Evolutionary conservation across 1,140 invertebrate species (phyloP).

Genomic region (Chrysomallon squamiferum): DNA sequence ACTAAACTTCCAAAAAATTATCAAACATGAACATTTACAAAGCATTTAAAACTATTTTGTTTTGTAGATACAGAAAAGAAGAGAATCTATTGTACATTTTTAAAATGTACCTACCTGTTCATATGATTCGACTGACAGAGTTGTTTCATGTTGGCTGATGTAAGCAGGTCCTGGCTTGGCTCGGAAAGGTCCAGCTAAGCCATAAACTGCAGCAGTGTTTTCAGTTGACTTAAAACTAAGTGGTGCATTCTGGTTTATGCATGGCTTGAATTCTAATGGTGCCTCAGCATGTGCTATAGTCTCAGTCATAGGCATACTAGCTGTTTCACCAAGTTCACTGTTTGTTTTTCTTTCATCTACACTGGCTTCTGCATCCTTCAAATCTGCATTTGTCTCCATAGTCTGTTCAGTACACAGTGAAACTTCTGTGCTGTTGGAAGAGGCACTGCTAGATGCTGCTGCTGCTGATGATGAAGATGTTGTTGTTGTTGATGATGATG

Average conservation of each 20-base stretch:
- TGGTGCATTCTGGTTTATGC: conserved; percentile 13
- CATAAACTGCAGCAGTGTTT: background rate
- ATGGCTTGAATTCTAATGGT: conserved; percentile 15
- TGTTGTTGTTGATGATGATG: background rate
- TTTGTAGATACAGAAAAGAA: no score
- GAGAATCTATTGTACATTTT: no score
- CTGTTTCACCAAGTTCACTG: background rate
- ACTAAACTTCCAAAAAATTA: no score
- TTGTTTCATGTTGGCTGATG: no score
- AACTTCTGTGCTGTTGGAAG: no score
- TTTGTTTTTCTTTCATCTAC: background rate
- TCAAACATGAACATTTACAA: no score
- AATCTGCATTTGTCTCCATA: background rate
- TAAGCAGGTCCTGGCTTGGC: conserved; percentile 3
- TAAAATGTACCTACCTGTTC: conserved; percentile 9
- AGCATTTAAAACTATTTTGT: no score
- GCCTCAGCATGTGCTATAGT: conserved; percentile 2
- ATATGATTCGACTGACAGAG: background rate
- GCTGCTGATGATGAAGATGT: no score
- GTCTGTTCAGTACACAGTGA: no score
- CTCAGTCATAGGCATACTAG: background rate
- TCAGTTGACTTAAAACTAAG: conserved; percentile 12
- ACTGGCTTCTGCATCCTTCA: background rate
- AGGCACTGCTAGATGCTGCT: no score
- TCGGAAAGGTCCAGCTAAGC: background rate